Percentiles rank a stretch among this genome's conserved stretches.
Evolutionary conservation across 2,113 vertebrate genomes (phyloP).

Genomic region (Abramis brama): DNA sequence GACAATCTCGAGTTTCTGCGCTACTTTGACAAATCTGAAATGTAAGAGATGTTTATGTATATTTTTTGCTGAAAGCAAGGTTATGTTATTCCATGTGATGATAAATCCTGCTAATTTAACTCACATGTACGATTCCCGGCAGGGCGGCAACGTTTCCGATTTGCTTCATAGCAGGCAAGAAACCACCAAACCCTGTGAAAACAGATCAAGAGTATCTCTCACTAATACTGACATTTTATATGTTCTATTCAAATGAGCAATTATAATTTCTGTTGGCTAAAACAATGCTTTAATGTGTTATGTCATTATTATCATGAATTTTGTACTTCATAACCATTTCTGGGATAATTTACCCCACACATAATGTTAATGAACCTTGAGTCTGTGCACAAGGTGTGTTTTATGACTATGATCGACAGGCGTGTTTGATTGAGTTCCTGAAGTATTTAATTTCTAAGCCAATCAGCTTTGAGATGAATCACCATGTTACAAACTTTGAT

Average conservation of each 20-base stretch:
- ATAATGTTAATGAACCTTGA: too few relatives aligned
- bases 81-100: neutral
- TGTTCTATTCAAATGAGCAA: neutral
- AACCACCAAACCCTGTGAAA: constrained; percentile 87
- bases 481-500: too few relatives aligned
- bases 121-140: constrained; percentile 94
- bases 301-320: too few relatives aligned
- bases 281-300: too few relatives aligned
- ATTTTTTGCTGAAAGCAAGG: neutral
- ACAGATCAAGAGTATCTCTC: neutral
- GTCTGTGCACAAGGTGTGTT: neutral
- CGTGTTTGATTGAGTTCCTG: neutral
- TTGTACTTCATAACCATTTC: too few relatives aligned
- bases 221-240: neutral
- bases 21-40: too few relatives aligned
- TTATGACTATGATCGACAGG: neutral
- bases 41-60: too few relatives aligned
- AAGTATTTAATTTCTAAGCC: neutral
- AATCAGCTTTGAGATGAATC: neutral
- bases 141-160: constrained; percentile 97
- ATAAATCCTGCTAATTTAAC: constrained; percentile 57
- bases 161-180: constrained; percentile 97
- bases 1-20: too few relatives aligned
- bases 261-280: neutral
- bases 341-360: too few relatives aligned